Conservation (phyloP, 2,113 vertebrate species). For the Heptranchias perlo region DNA sequence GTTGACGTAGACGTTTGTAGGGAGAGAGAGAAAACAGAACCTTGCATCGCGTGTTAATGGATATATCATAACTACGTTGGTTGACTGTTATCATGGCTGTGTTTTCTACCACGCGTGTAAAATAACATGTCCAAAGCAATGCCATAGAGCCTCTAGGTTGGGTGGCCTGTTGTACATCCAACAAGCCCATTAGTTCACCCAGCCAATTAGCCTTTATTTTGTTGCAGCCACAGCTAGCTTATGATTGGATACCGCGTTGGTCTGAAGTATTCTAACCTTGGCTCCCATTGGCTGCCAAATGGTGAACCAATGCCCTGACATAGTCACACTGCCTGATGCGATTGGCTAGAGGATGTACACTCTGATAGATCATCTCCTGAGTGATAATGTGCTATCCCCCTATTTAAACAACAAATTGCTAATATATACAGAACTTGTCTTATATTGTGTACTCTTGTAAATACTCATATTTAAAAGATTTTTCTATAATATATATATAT, state of each 20-base stretch:
- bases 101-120: background rate
- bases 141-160: background rate
- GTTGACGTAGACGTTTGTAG: background rate
- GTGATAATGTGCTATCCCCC: constrained; percentile 31
- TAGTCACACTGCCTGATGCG: background rate
- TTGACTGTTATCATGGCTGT: background rate
- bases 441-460: constrained; percentile 39
- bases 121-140: background rate
- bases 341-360: constrained; percentile 14
- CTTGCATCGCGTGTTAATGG: no score
- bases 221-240: background rate
- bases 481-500: constrained; percentile 38
- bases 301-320: background rate
- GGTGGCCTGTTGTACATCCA: background rate
- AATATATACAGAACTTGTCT: constrained; percentile 37
- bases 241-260: constrained; percentile 22
- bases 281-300: background rate
- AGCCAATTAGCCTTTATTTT: constrained; percentile 4
- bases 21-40: background rate
- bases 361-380: constrained; percentile 20
- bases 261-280: background rate
- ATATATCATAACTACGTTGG: background rate
- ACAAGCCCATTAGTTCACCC: background rate
- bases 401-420: constrained; percentile 31
- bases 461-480: constrained; percentile 35